Evolutionary conservation across 92 coral and sea anemone species (phyloP), one percentile per base, ranked within the genome.

Genomic region (Palythoa heliodiscus): DNA sequence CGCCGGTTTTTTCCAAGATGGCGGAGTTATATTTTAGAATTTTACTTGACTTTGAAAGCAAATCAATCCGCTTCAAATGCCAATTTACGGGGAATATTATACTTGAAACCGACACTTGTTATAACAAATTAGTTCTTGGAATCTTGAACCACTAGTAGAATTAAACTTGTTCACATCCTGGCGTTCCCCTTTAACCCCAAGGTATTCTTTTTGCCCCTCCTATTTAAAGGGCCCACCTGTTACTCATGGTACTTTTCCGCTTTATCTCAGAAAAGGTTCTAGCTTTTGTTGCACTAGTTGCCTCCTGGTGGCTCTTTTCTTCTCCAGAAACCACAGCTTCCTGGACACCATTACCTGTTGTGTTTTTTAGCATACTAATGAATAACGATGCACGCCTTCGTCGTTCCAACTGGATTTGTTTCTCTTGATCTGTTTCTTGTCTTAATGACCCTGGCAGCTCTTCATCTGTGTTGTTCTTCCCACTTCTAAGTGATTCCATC

Each of bases 291-390:
- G 58, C 66, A 19, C 40, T 11, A 12, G 84, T 25, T 22, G 73
- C n/a, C 43, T 47, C 84, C 24, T 64, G 84, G 22, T 17, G 20
- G 3, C 40, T 52, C 50, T 47, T 80, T 8, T 19, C 43, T 7
- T 80, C 70, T 4, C 40, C 66, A 11, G 74, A 52, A 17, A 63
- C 11, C 11, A 17, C 16, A 5, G 74, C 9, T 52, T 80, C 84
- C 14, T 80, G 84, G 74, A 37, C 89, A 22, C 92, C 95, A 16
- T 95, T 75, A 17, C 82, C 88, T 72, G 85, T 86, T 39, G 98
- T 90, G 85, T 97, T 95, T 93, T 97, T 97, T 75, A 97, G 82
- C 99, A 97, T 97, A 77, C 98, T 97, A 55, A 97, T 97, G 85
- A 97, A 97, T 64, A 97, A 89, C 17, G 98, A 95, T 2, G 99